Evolutionary conservation across 1,140 invertebrate species (phyloP).

Genomic region (Odontomachus brunneus): DNA sequence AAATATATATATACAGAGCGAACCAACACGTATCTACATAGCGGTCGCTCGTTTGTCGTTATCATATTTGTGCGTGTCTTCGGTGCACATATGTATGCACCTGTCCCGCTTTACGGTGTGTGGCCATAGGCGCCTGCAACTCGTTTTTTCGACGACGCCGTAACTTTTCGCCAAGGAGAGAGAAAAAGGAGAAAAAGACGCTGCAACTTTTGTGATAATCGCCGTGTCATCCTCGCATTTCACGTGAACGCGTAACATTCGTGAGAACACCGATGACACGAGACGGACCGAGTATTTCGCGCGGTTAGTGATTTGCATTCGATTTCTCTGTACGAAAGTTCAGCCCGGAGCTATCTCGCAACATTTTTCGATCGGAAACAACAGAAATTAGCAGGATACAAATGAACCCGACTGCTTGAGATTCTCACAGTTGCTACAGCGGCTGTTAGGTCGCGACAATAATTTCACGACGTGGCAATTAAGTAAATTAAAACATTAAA

Average conservation of each 20-base stretch:
- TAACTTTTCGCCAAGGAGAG: constrained; percentile 30
- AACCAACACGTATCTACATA: constrained; percentile 56
- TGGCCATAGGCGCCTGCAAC: constrained; percentile 46
- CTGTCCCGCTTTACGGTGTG: constrained; percentile 67
- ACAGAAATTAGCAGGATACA: too few species aligned
- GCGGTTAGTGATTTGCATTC: neutral
- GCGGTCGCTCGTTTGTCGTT: constrained; percentile 37
- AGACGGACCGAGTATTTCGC: neutral
- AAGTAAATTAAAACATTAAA: too few species aligned
- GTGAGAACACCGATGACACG: neutral
- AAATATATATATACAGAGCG: constrained; percentile 69
- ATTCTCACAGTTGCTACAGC: too few species aligned
- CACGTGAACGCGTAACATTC: neutral
- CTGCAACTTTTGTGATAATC: constrained; percentile 16
- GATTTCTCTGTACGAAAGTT: constrained; percentile 10
- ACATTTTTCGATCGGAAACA: neutral
- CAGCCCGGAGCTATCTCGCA: neutral
- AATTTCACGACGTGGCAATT: too few species aligned
- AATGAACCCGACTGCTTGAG: too few species aligned
- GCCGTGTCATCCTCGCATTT: constrained; percentile 10
- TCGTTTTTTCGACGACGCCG: neutral
- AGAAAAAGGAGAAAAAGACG: neutral
- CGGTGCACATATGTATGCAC: constrained; percentile 49
- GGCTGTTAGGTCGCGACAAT: too few species aligned
- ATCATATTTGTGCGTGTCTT: constrained; percentile 45